A percentile compares a stretch with the other conserved stretches of the same genome.
phyloP scores from a whole-genome alignment of 2,888 invertebrate species.

The Scaptomyza reducta region DNA sequence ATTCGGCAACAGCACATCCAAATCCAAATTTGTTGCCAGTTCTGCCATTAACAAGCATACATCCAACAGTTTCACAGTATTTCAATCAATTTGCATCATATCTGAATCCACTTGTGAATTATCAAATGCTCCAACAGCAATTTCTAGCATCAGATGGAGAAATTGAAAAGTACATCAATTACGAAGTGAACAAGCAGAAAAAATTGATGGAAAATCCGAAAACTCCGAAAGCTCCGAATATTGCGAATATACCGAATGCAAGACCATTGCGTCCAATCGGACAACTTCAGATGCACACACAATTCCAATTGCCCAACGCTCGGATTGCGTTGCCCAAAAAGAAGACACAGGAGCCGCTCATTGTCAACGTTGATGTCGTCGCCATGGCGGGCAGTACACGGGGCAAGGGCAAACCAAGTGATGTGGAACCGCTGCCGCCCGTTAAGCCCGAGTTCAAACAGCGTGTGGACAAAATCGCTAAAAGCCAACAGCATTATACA shows the following conservation, averaged over 20 bases:
- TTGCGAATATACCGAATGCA: too few species aligned
- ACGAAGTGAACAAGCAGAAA: constrained; percentile 45
- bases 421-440: constrained; percentile 39
- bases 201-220: constrained; percentile 18
- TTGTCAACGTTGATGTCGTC: constrained; percentile 33
- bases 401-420: neutral
- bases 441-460: constrained; percentile 33
- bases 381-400: constrained; percentile 10
- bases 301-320: constrained; percentile 18
- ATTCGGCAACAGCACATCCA: neutral
- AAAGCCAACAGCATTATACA: constrained; percentile 51
- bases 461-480: constrained; percentile 49
- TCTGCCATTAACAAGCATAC: constrained; percentile 2
- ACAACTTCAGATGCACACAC: constrained; percentile 5
- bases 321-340: neutral
- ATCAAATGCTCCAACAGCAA: constrained; percentile 1
- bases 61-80: constrained; percentile 7
- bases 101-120: neutral
- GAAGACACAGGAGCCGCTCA: constrained; percentile 2
- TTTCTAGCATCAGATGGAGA: constrained; percentile 12
- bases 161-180: constrained; percentile 59
- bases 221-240: too few species aligned
- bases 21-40: constrained; percentile 1
- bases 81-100: constrained; percentile 2
- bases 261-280: constrained; percentile 5